phyloP scores from a whole-genome alignment of 2,888 invertebrate genomes.

The Rotaria magnacalcarata region DNA sequence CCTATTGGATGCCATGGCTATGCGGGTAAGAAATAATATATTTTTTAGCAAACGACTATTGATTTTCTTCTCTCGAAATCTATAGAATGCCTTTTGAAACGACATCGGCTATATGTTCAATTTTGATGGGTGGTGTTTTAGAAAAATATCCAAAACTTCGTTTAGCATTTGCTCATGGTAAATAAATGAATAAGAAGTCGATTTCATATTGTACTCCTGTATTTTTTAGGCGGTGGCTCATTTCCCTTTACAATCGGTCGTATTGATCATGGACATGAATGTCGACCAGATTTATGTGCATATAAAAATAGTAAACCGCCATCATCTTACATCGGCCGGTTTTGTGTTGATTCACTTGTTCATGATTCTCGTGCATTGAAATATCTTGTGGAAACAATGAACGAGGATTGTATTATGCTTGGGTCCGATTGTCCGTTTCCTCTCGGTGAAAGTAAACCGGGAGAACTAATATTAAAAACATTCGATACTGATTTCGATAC shows the following conservation, averaged over 20 bases:
- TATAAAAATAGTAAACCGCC: constrained; percentile 59
- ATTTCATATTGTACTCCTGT: too few relatives aligned
- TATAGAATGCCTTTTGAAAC: constrained; percentile 64
- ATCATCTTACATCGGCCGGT: constrained; percentile 57
- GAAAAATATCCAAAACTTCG: constrained; percentile 61
- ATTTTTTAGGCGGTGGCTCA: constrained; percentile 59
- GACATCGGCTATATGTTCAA: constrained; percentile 61
- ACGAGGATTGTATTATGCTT: constrained; percentile 62
- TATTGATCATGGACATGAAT: constrained; percentile 62
- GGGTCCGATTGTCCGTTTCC: constrained; percentile 65
- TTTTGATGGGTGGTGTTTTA: constrained; percentile 63
- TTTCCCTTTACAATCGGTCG: constrained; percentile 63
- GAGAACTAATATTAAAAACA: constrained; percentile 55
- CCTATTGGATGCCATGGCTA: constrained; percentile 65
- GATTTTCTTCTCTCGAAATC: constrained; percentile 47
- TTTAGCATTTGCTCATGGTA: constrained; percentile 63
- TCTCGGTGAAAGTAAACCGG: constrained; percentile 62
- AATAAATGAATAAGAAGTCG: constrained; percentile 48
- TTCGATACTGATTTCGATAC: background rate
- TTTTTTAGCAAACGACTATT: background rate
- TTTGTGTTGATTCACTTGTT: constrained; percentile 63
- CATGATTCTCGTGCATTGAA: constrained; percentile 61
- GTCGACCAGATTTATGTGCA: constrained; percentile 64
- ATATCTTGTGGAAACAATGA: constrained; percentile 61
- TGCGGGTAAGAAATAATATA: constrained; percentile 58